A percentile compares a stretch with the other conserved stretches of the same genome.
phyloP scores from a whole-genome alignment of 1,140 invertebrate species.

The Drosophila virilis region DNA sequence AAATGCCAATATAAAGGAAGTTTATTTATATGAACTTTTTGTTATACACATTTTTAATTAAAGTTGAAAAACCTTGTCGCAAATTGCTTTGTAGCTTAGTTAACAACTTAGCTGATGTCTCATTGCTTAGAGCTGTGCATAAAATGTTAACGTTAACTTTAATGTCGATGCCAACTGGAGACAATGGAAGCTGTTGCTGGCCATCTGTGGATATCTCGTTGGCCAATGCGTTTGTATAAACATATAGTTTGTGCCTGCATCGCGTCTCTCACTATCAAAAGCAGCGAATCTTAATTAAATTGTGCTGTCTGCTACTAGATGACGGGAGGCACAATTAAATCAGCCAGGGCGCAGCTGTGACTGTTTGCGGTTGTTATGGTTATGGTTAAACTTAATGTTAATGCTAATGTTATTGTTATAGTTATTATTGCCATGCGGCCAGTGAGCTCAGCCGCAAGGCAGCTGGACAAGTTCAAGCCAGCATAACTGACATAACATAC shows the following conservation, averaged over 20 bases:
- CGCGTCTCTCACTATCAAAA: constrained; percentile 13
- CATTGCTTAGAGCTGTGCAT: constrained; percentile 1
- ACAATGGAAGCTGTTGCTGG: neutral
- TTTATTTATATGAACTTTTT: too few species aligned
- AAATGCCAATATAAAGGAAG: too few species aligned
- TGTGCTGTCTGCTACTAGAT: constrained; percentile 22
- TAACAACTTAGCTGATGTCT: neutral
- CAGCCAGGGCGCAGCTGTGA: constrained; percentile 15
- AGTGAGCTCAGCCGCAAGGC: constrained; percentile 10
- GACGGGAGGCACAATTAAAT: constrained; percentile 23
- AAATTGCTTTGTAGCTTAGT: too few species aligned
- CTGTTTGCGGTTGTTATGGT: constrained; percentile 7
- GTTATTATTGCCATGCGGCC: constrained; percentile 31
- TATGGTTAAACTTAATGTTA: constrained; percentile 6
- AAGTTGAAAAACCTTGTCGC: too few species aligned
- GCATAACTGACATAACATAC: constrained; percentile 41
- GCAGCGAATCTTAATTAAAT: constrained; percentile 34
- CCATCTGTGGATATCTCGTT: neutral
- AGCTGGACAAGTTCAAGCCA: constrained; percentile 31
- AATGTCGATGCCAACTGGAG: neutral
- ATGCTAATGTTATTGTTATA: constrained; percentile 10
- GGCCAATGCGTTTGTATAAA: neutral
- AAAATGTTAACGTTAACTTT: neutral
- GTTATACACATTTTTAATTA: too few species aligned
- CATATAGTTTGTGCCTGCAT: neutral